phyloP scores from a whole-genome alignment of 35 echinoderm and acorn worm genomes.

The Heliocidaris erythrogramma region DNA sequence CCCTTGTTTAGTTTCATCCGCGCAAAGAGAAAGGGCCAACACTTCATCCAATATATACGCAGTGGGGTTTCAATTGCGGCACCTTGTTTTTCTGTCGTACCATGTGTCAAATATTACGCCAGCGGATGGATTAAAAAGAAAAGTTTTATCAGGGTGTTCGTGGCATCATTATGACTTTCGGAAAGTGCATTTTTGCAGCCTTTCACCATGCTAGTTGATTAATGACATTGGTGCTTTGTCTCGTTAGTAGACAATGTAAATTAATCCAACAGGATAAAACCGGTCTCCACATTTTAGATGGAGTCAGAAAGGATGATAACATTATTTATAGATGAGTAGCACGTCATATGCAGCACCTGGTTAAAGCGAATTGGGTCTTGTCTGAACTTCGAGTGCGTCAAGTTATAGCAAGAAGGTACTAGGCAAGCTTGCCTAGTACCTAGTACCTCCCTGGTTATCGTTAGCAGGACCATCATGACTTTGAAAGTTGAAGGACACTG shows the following conservation, averaged over 20 bases:
- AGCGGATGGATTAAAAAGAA: background rate
- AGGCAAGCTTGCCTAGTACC: too few relatives aligned
- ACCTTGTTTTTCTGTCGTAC: background rate
- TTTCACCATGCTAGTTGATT: background rate
- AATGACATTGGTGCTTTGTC: background rate
- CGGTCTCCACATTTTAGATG: background rate
- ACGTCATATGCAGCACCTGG: background rate
- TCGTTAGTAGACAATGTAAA: background rate
- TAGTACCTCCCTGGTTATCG: too few relatives aligned
- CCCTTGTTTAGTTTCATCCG: background rate
- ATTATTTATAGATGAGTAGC: background rate
- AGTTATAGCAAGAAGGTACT: too few relatives aligned
- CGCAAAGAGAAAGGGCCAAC: background rate
- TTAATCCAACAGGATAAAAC: background rate
- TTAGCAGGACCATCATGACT: background rate
- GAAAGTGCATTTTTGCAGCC: background rate
- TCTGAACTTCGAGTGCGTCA: background rate
- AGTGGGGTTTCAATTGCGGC: background rate
- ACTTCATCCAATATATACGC: background rate
- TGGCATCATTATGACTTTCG: background rate
- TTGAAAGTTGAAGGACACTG: background rate
- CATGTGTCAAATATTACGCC: background rate
- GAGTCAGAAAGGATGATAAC: too few relatives aligned
- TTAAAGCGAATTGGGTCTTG: background rate
- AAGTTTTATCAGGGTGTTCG: background rate